These are phyloP conservation scores for Drosophila parthenogenetica DNA, from an alignment of 2,888 invertebrate species.

Conservation along the genomic window DNA sequence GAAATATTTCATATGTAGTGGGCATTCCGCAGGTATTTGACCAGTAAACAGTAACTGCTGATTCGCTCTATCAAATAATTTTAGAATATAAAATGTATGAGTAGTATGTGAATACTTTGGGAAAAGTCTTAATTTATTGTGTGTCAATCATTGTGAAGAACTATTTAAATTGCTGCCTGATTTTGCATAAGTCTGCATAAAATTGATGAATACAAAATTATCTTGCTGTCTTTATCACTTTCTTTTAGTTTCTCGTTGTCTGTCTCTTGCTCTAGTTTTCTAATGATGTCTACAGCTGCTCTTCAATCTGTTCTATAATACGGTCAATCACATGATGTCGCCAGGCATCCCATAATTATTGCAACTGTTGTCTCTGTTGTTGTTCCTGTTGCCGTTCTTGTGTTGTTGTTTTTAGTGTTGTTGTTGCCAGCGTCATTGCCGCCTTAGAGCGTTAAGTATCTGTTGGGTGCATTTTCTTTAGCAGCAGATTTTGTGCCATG, in stretches of 20 bases:
- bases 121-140: no score
- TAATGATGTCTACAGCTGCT: slow-evolving; percentile 22
- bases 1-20: no score
- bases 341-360: slow-evolving; percentile 57
- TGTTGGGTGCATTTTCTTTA: slow-evolving; percentile 66
- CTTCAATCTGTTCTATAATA: slow-evolving; percentile 50
- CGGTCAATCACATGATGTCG: slow-evolving; percentile 77
- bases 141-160: no score
- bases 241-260: background rate
- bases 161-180: background rate
- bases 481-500: slow-evolving; percentile 66
- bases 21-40: background rate
- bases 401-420: slow-evolving; percentile 30
- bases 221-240: background rate
- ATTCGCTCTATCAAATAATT: no score
- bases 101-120: no score
- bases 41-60: background rate
- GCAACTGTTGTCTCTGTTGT: slow-evolving; percentile 38
- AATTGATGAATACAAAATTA: background rate
- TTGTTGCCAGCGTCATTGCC: slow-evolving; percentile 45
- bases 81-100: no score
- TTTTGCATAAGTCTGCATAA: background rate
- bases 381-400: slow-evolving; percentile 5
- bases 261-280: background rate
- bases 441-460: slow-evolving; percentile 62